These are phyloP conservation scores for Desoria tigrina DNA, from an alignment of 2,888 invertebrate genomes.

Conservation along the genomic window DNA sequence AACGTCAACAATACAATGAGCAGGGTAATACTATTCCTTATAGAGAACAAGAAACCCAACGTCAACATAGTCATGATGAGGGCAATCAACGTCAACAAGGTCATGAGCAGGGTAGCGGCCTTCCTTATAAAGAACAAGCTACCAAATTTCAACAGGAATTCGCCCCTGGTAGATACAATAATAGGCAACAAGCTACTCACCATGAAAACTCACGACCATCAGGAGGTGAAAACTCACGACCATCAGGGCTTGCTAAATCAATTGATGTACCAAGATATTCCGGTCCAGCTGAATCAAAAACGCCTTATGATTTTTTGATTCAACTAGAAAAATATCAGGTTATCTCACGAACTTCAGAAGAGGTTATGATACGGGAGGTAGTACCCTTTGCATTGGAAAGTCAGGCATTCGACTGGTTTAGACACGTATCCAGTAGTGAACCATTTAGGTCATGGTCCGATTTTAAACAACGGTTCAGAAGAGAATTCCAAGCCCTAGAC, in stretches of 20 bases:
- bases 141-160: too few species aligned
- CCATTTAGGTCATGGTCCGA: conserved; percentile 7
- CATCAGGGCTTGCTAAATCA: not conserved
- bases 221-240: too few species aligned
- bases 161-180: too few species aligned
- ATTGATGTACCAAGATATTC: conserved; percentile 8
- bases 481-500: conserved; percentile 16
- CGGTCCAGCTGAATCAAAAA: conserved; percentile 6
- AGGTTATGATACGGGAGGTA: conserved; percentile 4
- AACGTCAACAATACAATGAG: too few species aligned
- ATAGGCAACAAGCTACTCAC: too few species aligned
- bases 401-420: conserved; percentile 18
- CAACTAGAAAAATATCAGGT: conserved; percentile 18
- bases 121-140: too few species aligned
- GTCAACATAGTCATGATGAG: too few species aligned
- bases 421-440: not conserved
- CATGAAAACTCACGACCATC: too few species aligned
- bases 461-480: conserved; percentile 12
- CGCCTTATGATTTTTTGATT: conserved; percentile 8
- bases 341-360: not conserved
- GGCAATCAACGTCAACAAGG: too few species aligned
- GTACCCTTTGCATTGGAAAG: conserved; percentile 3
- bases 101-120: too few species aligned
- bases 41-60: too few species aligned
- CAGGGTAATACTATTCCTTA: too few species aligned